Conservation (phyloP, 1,140 invertebrate genomes). For the Meloidogyne chitwoodi region DNA sequence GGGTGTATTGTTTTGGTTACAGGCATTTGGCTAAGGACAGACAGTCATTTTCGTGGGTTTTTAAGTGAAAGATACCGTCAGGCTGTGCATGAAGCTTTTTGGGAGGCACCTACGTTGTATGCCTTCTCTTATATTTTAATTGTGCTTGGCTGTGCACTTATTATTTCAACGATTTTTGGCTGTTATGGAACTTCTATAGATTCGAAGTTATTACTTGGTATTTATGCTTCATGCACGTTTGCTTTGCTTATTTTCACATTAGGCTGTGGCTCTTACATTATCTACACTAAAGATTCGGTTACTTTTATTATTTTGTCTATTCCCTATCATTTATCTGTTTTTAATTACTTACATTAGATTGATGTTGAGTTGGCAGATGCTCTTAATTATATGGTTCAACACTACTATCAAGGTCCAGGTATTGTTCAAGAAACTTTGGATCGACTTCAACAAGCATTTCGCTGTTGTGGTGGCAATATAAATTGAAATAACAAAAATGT, state of each 20-base stretch:
- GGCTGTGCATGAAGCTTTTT: conserved; percentile 58
- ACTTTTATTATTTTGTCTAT: not conserved
- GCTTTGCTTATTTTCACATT: conserved; percentile 50
- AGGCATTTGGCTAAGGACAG: conserved; percentile 54
- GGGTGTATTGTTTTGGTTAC: conserved; percentile 43
- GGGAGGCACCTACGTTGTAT: conserved; percentile 56
- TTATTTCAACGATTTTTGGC: conserved; percentile 53
- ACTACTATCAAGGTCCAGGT: conserved; percentile 57
- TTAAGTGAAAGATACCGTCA: conserved; percentile 58
- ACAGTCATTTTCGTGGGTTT: conserved; percentile 58
- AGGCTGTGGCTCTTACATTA: conserved; percentile 45
- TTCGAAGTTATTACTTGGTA: conserved; percentile 43
- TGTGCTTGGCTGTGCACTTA: conserved; percentile 52
- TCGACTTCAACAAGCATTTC: conserved; percentile 54
- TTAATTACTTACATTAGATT: conserved; percentile 41
- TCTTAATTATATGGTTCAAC: conserved; percentile 59
- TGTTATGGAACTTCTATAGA: conserved; percentile 50
- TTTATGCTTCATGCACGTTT: conserved; percentile 49
- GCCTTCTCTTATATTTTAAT: conserved; percentile 58
- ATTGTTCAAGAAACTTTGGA: conserved; percentile 56
- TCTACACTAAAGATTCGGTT: conserved; percentile 56
- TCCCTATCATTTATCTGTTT: not conserved
- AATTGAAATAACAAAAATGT: not conserved
- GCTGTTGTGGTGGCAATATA: conserved; percentile 51
- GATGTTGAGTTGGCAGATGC: conserved; percentile 58